A percentile compares a stretch with the other conserved stretches of the same genome.
These are phyloP conservation scores for Cydia amplana DNA, from an alignment of 1,140 invertebrate species.

Conservation along the genomic window DNA sequence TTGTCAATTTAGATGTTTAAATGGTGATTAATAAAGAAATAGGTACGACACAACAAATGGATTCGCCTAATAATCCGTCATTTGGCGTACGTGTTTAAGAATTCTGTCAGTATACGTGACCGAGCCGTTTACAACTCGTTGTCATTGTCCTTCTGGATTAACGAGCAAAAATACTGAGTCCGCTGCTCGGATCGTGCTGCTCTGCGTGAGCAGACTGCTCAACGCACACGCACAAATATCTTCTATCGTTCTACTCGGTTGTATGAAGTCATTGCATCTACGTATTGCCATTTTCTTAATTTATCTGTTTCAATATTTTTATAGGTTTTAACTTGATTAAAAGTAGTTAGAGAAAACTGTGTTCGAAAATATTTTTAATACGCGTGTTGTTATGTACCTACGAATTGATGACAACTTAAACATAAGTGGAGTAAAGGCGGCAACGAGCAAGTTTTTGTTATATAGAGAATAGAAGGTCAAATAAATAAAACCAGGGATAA, in stretches of 20 bases:
- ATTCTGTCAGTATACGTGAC: slow-evolving; percentile 42
- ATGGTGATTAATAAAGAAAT: neutral
- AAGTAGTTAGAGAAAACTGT: too few relatives aligned
- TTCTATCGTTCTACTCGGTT: slow-evolving; percentile 35
- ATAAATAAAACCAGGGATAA: neutral
- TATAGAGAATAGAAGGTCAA: too few relatives aligned
- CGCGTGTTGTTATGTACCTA: too few relatives aligned
- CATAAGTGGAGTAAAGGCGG: too few relatives aligned
- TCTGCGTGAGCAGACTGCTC: slow-evolving; percentile 46
- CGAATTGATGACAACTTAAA: too few relatives aligned
- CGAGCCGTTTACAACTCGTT: slow-evolving; percentile 36
- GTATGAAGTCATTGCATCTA: slow-evolving; percentile 43
- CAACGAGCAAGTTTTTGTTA: too few relatives aligned
- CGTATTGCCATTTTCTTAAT: slow-evolving; percentile 37
- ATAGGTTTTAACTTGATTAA: neutral
- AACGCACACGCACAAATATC: slow-evolving; percentile 34
- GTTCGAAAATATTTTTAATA: too few relatives aligned
- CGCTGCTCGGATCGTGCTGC: slow-evolving; percentile 33
- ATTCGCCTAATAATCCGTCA: slow-evolving; percentile 24
- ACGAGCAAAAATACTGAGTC: slow-evolving; percentile 29
- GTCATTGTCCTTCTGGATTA: slow-evolving; percentile 30
- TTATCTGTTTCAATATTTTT: neutral
- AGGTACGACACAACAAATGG: neutral
- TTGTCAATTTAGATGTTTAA: too few relatives aligned
- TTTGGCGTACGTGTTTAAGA: slow-evolving; percentile 38